These are phyloP conservation scores for Phoxinus phoxinus DNA, from an alignment of 2,113 vertebrate species.

Conservation along the genomic window DNA sequence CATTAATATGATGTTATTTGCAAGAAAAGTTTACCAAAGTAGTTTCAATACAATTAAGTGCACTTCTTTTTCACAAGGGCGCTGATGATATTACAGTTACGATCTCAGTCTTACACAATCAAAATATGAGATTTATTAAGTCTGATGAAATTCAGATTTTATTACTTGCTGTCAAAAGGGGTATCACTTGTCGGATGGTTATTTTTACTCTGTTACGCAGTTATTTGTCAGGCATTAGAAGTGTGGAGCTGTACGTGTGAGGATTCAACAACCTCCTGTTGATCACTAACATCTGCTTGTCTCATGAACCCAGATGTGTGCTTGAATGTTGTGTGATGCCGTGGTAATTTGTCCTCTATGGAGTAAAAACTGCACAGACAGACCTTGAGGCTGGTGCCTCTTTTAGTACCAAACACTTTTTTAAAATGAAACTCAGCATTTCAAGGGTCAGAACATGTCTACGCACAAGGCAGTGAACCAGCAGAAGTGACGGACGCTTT, in stretches of 20 bases:
- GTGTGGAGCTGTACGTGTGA: not conserved
- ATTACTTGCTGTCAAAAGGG: not conserved
- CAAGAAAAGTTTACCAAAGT: not conserved
- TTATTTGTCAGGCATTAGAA: not conserved
- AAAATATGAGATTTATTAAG: not conserved
- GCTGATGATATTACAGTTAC: not conserved
- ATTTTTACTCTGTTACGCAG: not conserved
- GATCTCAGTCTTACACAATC: not conserved
- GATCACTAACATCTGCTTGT: not conserved
- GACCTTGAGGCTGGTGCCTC: conserved; percentile 1
- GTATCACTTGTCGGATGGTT: not conserved
- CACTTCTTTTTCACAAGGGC: not conserved
- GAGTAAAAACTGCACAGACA: not conserved
- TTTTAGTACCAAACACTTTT: not conserved
- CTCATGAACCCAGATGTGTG: not conserved
- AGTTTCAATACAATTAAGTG: not conserved
- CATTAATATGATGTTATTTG: no score
- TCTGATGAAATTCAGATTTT: not conserved
- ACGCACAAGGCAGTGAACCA: not conserved
- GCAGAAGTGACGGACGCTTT: not conserved
- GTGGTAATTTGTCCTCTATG: not conserved
- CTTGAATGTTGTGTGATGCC: not conserved
- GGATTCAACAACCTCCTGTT: not conserved
- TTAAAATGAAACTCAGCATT: not conserved
- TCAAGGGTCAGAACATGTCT: conserved; percentile 3